These are phyloP conservation scores for Danionella dracula DNA, from an alignment of 2,797 vertebrate species.

Conservation along the genomic window DNA sequence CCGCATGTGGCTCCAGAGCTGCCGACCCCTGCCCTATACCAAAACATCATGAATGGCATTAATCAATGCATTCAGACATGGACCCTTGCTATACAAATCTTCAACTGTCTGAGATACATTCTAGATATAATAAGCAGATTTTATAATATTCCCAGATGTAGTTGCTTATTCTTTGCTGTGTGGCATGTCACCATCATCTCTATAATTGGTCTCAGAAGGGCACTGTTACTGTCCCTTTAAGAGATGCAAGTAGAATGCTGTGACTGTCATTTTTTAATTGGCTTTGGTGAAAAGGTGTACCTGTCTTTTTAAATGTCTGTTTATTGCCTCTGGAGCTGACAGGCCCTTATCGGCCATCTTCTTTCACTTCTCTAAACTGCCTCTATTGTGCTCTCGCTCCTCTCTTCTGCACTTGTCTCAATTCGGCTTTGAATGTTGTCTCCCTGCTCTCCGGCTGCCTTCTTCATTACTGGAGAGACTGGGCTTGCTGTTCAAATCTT, in stretches of 20 bases:
- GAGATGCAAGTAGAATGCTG: slow-evolving; percentile 34
- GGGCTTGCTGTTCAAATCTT: not conserved
- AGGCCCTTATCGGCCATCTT: slow-evolving; percentile 46
- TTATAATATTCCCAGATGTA: slow-evolving; percentile 12
- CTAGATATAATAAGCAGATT: too few species aligned
- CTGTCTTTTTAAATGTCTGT: slow-evolving; percentile 65
- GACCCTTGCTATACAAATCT: not conserved
- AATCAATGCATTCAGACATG: slow-evolving; percentile 8
- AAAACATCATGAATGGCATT: too few species aligned
- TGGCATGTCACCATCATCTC: slow-evolving; percentile 14
- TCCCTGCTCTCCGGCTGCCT: slow-evolving; percentile 15
- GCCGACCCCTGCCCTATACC: too few species aligned
- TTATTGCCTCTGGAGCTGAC: slow-evolving; percentile 61
- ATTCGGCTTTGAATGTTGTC: not conserved
- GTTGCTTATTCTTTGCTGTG: slow-evolving; percentile 36
- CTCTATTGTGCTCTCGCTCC: slow-evolving; percentile 19
- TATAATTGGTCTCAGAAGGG: slow-evolving; percentile 42
- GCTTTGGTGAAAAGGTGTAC: slow-evolving; percentile 47
- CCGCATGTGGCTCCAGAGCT: too few species aligned
- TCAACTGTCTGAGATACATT: not conserved
- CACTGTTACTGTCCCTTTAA: slow-evolving; percentile 22
- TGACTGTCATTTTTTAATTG: slow-evolving; percentile 42
- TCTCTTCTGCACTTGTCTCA: slow-evolving; percentile 5
- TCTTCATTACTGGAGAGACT: slow-evolving; percentile 1
- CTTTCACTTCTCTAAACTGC: slow-evolving; percentile 20